Evolutionary conservation across 2,797 vertebrate species (phyloP), one percentile per base, ranked within the genome.

Genomic region (Clarias laeviceps): DNA sequence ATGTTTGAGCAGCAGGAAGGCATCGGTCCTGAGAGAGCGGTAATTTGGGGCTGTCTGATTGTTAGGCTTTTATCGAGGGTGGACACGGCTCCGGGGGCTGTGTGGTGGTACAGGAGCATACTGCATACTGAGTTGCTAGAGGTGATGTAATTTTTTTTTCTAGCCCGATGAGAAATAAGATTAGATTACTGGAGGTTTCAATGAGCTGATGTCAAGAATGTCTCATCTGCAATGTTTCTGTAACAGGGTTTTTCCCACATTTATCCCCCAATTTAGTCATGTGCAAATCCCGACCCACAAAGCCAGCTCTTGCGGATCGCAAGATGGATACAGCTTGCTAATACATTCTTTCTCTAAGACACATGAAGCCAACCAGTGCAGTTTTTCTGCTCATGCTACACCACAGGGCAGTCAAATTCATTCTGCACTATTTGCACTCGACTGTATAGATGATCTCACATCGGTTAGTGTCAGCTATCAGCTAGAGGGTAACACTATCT

Each of bases 11-110:
- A 29, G 54, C 56, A 82, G 80, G 65, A 56, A 74, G 76, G 68
- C 56, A 27, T n/a, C 3, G 20, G 66, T 59, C 29, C 18, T 32
- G 9, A 14, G 27, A 77, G 74, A 34, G 54, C 20, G 7, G 73
- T 87, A 45, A 81, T 90, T 80, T 70, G 20, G 72, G 64, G 29
- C 79, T 66, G n/a, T 78, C 78, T 70, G 62, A 20, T 78, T 56
- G 87, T 84, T 84, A 80, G 65, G 79, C 50, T 24, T 59, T 76
- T 80, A 83, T 69, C 37, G 80, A 54, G 69, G 84, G 88, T 90
- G 91, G 90, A 88, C 89, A 72, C 81, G 89, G 88, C 88, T 85
- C 29, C 2, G 56, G 29, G 54, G 29, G 29, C 29, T 59, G 74
- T 34, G 29, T 59, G 54, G 54, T 59, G 54, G 4, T 77, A 22